Base-by-base conservation (phyloP, 2,797 vertebrate genomes). In the Pogonophryne albipinna region DNA sequence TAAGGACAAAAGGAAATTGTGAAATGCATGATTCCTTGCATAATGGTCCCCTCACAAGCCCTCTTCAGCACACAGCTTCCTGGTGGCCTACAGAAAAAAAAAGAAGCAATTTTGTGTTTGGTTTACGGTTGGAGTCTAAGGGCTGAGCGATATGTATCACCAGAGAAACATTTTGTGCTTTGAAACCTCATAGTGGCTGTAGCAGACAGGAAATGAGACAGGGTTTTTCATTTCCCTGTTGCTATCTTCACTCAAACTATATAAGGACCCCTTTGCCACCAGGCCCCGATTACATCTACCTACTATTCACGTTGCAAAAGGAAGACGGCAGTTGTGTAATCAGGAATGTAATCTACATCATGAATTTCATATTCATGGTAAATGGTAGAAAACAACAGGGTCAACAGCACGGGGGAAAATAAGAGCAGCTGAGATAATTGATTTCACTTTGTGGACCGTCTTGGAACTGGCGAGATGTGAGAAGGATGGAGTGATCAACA, bases 171-270 rank as follows among this genome's bases (percentile, higher is more conserved):
- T 91, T 91, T 89, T 87, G 84, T 91, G 82, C 88, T 91, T 86
- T 92, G 86, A 89, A 90, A 81, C 87, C 89, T 89, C 79, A 84
- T 83, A 66, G 90, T 69, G 57, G 66, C 89, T 83, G 79, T 84
- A 87, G 92, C 85, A 73, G 89, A 84, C 94, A 95, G 95, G 95
- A 96, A 95, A 96, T 95, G 92, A 95, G 92, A 92, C 78, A 62
- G 74, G 88, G 71, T 91, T 95, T 95, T 95, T 95, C 94, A 95
- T 96, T 95, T 95, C 94, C 93, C 89, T 81, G 83, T 80, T 78
- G 79, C 90, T 92, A 92, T 94, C 92, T 92, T 78, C 85, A 61
- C 87, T 85, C 88, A 91, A 93, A 94, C 91, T 91, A 90, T 95
- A 95, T 92, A 88, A 91, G 86, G 84, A 77, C 79, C 87, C 87